Evolutionary conservation across 2,888 invertebrate genomes (phyloP).

Genomic region (Hecatera dysodea): DNA sequence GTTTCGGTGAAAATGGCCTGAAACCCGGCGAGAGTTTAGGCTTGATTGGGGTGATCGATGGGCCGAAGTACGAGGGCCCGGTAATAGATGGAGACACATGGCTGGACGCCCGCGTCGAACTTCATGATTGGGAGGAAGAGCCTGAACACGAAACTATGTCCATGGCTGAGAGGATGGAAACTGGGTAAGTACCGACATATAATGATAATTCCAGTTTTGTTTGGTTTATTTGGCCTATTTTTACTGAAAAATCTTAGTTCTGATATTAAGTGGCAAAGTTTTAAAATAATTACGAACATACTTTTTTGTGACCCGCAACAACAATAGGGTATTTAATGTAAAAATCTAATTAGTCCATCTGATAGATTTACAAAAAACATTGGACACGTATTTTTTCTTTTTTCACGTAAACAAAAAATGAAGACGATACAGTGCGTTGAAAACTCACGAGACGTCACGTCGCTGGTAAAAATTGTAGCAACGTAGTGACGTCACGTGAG

Average conservation of each 20-base stretch:
- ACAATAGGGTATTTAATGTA: no score
- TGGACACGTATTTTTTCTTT: no score
- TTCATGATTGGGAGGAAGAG: constrained; percentile 93
- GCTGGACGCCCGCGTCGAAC: constrained; percentile 93
- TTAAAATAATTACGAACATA: neutral
- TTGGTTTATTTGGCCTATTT: neutral
- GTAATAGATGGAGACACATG: constrained; percentile 92
- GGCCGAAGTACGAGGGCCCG: constrained; percentile 84
- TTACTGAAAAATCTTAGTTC: neutral
- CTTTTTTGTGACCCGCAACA: no score
- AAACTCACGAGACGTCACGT: no score
- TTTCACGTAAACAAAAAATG: no score
- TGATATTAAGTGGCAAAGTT: neutral
- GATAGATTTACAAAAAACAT: no score
- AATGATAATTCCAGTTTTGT: neutral
- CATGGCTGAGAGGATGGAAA: constrained; percentile 92
- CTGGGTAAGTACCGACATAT: constrained; percentile 91
- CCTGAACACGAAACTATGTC: constrained; percentile 93
- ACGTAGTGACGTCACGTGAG: no score
- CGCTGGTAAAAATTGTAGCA: no score
- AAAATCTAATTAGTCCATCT: no score
- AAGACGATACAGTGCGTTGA: no score
- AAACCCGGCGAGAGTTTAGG: constrained; percentile 87
- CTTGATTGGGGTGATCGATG: constrained; percentile 79
- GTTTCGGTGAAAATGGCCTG: constrained; percentile 94